These are phyloP conservation scores for Heliothis virescens DNA, from an alignment of 1,140 invertebrate genomes.

Conservation along the genomic window DNA sequence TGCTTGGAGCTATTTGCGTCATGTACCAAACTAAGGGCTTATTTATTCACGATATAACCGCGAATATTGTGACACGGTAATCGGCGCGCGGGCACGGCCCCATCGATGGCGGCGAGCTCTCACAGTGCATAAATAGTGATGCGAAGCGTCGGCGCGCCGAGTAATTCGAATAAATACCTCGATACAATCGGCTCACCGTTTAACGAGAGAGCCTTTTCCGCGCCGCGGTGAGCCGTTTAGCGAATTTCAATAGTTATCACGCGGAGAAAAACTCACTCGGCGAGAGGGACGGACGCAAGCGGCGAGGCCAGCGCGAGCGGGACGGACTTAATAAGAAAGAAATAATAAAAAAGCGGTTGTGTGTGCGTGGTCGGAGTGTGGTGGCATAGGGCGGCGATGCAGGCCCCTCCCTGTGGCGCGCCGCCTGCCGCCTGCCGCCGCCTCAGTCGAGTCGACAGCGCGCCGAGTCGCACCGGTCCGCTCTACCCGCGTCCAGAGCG, in stretches of 20 bases:
- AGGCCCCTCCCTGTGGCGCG: constrained; percentile 81
- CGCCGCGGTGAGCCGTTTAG: constrained; percentile 84
- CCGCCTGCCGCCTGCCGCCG: constrained; percentile 71
- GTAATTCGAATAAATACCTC: constrained; percentile 81
- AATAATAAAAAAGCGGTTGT: constrained; percentile 84
- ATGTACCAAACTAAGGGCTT: constrained; percentile 64
- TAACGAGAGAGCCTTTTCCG: constrained; percentile 83
- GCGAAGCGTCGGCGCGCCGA: constrained; percentile 66
- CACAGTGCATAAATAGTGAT: constrained; percentile 76
- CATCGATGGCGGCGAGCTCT: constrained; percentile 57
- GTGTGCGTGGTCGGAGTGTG: constrained; percentile 83
- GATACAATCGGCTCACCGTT: constrained; percentile 82
- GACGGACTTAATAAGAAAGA: constrained; percentile 79
- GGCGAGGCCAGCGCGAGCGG: constrained; percentile 64
- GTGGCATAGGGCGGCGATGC: constrained; percentile 81
- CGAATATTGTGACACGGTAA: constrained; percentile 65
- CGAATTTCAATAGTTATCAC: constrained; percentile 86
- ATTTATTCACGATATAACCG: constrained; percentile 68
- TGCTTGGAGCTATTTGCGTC: constrained; percentile 52
- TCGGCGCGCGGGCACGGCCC: constrained; percentile 55
- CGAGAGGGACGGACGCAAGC: constrained; percentile 67
- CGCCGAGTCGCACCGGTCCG: constrained; percentile 77
- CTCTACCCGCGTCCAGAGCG: constrained; percentile 59
- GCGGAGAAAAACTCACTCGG: constrained; percentile 80
- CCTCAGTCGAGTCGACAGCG: constrained; percentile 78